phyloP scores from a whole-genome alignment of 2,797 vertebrate species.

The Bucorvus abyssinicus region DNA sequence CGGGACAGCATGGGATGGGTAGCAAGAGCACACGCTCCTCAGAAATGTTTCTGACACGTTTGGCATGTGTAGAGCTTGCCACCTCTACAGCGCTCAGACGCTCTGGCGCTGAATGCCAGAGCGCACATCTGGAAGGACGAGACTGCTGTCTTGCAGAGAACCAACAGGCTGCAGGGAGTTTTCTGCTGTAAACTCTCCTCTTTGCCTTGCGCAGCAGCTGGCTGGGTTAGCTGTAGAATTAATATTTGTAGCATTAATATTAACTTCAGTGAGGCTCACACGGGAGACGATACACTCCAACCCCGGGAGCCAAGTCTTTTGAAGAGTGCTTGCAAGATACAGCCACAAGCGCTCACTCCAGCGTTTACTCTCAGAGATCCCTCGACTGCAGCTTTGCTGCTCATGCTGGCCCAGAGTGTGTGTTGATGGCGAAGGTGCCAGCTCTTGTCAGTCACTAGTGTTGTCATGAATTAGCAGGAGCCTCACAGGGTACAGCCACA shows the following conservation, averaged over 20 bases:
- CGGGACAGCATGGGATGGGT: background rate
- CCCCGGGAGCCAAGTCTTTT: background rate
- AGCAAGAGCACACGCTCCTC: background rate
- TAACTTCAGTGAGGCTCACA: background rate
- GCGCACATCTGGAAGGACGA: conserved; percentile 18
- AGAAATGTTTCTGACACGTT: background rate
- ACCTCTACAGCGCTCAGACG: background rate
- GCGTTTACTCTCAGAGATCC: background rate
- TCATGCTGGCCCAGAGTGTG: conserved; percentile 36
- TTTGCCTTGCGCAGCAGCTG: background rate
- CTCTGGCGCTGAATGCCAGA: background rate
- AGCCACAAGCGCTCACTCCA: conserved; percentile 3
- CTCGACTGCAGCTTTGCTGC: background rate
- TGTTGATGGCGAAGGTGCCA: conserved; percentile 54
- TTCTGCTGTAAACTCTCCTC: background rate
- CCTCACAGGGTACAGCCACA: conserved; percentile 14
- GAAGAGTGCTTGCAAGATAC: background rate
- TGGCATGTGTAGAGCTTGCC: background rate
- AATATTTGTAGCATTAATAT: conserved; percentile 28
- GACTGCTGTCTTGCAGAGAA: background rate
- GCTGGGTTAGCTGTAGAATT: background rate
- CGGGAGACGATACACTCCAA: background rate
- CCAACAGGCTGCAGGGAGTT: conserved; percentile 5
- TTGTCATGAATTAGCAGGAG: conserved; percentile 59
- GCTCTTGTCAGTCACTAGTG: conserved; percentile 56